Percentiles rank a stretch among this genome's conserved stretches.
These are phyloP conservation scores for Beaufortia kweichowensis DNA, from an alignment of 2,113 vertebrate genomes.

Conservation along the genomic window DNA sequence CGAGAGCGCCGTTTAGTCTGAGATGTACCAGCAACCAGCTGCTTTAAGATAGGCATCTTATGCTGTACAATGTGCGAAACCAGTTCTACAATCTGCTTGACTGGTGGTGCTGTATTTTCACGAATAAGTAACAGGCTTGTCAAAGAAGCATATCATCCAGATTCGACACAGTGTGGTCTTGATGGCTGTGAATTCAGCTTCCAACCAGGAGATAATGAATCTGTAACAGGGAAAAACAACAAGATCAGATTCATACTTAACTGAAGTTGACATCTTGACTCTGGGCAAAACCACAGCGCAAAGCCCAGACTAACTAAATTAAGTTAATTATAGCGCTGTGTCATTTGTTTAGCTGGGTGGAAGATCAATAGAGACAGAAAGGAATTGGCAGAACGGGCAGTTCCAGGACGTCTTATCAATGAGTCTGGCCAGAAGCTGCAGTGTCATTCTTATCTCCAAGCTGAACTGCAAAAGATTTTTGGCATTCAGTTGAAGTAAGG, in stretches of 20 bases:
- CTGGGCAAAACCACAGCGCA: background rate
- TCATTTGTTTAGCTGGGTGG: background rate
- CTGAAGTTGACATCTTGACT: background rate
- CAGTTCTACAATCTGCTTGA: background rate
- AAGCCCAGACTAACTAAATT: constrained; percentile 24
- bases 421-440: constrained; percentile 27
- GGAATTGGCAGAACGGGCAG: constrained; percentile 12
- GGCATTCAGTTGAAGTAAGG: constrained; percentile 21
- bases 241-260: constrained; percentile 16
- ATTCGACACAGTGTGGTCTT: background rate
- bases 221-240: constrained; percentile 35
- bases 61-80: background rate
- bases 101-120: background rate
- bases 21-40: constrained; percentile 86
- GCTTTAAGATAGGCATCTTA: constrained; percentile 94
- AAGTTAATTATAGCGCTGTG: constrained; percentile 36
- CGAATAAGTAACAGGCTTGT: background rate
- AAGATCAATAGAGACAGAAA: constrained; percentile 26
- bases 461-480: constrained; percentile 22
- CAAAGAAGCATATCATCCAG: background rate
- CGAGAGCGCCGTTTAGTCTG: constrained; percentile 91
- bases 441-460: background rate
- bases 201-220: constrained; percentile 1
- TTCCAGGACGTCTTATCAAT: constrained; percentile 40
- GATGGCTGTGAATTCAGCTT: constrained; percentile 1